Base-by-base conservation (phyloP, 1,140 invertebrate genomes). In the Frieseomelitta varia region DNA sequence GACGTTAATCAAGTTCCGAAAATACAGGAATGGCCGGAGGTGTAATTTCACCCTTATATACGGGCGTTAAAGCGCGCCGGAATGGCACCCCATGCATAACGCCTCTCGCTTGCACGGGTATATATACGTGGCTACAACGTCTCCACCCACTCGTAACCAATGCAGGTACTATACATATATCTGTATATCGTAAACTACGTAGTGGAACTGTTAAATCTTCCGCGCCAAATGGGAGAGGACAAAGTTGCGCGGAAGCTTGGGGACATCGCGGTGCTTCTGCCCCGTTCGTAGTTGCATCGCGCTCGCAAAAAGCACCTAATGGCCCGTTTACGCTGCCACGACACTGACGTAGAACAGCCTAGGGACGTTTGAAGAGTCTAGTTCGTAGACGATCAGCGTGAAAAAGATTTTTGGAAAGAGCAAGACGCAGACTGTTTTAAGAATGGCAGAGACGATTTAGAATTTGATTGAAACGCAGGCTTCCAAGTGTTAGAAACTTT, bases 1-100 rank as follows among this genome's bases (percentile, higher is more conserved):
- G 74, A 67, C 85, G 87, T 90, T 92, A 91, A 92, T 92, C 88
- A 92, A 91, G 91, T 92, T 92, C 89, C 84, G 87, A 91, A 92
- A 92, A 91, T 90, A 88, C 91, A 86, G 81, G 84, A 90, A 90
- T 90, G 85, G 88, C 84, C 84, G 81, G 89, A 85, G 89, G 84
- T 87, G 90, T 89, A 87, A 89, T 91, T 91, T 89, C 90, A 81
- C 89, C 89, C 89, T 90, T 90, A 90, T 91, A 91, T 87, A 89
- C 86, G 89, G 89, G 89, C 89, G 90, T 91, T 91, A 90, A 90
- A 91, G 85, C 90, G 84, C 89, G 90, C 85, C 90, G 85, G 87
- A 91, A 91, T 89, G 91, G 90, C 90, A 90, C 88, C 90, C 87
- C 88, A 90, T 91, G 90, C 90, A 91, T 90, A 91, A 88, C 85